Evolutionary conservation across 2,888 invertebrate genomes (phyloP), one percentile per base, ranked within the genome.

Genomic region (Malacosoma neustria): DNA sequence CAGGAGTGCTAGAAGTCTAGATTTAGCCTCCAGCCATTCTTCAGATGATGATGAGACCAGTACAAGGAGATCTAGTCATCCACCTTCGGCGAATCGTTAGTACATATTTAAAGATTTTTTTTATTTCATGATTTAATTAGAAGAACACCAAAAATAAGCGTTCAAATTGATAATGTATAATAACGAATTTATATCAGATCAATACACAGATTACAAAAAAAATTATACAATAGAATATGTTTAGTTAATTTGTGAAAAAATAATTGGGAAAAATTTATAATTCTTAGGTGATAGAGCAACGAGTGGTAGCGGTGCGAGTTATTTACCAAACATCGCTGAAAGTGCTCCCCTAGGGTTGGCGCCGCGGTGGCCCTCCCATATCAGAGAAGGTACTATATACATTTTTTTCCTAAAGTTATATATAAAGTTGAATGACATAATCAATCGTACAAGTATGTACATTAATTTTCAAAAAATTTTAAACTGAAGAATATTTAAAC

Each of bases 1-100:
- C 35, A 89, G 86, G 36, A 93, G 93, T 2, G 94, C 93, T 2
- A 88, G 94, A 30, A 94, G 94, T 56, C 85, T 98, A 42, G 97
- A 97, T 57, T 88, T 98, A 35, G 97, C 97, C 9, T 97, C 97
- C 34, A 97, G 97, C 65, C 98, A 98, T 81, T 96, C 96, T 6
- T 97, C 96, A 34, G 98, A 98, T 61, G 97, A 98, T 49, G 92
- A 92, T 46, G 92, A 92, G 58, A 90, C 91, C 11, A 68, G 54
- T 54, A 64, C 58, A 11, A 49, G 64, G 14, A 57, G 76, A 14
- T 70, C 75, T 31, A 60, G 55, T 9, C 72, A 69, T 14, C 68
- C 72, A 6, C 72, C 74, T 0, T 60, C 52, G 2, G 36, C 47
- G 34, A 54, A 41, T 37, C 45, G 62, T 62, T 1, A 46, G 54